Percentiles rank a stretch among this genome's conserved stretches.
These are phyloP conservation scores for Dysmachus trigonus DNA, from an alignment of 2,888 invertebrate species.

Conservation along the genomic window DNA sequence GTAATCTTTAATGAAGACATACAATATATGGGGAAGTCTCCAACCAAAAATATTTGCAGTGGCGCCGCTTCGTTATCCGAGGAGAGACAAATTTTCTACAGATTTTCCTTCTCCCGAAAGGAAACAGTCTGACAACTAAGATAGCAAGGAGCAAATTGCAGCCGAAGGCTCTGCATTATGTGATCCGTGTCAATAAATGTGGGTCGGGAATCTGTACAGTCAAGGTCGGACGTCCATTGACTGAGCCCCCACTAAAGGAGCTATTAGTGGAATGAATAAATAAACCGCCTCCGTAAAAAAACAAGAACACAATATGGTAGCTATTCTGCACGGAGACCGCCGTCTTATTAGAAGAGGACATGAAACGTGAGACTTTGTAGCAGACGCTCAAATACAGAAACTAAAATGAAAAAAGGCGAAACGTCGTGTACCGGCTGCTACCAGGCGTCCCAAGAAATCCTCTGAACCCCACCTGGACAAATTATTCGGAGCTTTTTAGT, in stretches of 20 bases:
- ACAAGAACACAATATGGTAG: background rate
- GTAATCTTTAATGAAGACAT: constrained; percentile 18
- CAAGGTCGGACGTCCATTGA: background rate
- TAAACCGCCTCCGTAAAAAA: background rate
- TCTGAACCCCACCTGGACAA: background rate
- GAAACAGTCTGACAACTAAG: background rate
- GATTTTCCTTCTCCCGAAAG: background rate
- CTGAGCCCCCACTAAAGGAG: background rate
- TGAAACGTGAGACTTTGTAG: constrained; percentile 12
- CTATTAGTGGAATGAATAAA: constrained; percentile 11
- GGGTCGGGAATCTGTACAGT: background rate
- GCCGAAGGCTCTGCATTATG: background rate
- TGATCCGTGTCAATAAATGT: background rate
- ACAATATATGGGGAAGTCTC: background rate
- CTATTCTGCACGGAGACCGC: background rate
- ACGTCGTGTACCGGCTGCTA: background rate
- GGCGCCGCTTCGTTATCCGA: background rate
- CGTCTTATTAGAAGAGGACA: constrained; percentile 1
- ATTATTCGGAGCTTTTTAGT: constrained; percentile 26
- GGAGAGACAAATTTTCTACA: constrained; percentile 11
- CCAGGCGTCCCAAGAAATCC: background rate
- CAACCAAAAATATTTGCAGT: background rate
- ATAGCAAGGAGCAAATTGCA: background rate
- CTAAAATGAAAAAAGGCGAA: background rate
- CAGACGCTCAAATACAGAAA: background rate